Evolutionary conservation across 2,113 vertebrate species (phyloP).

Genomic region (Aplodontia rufa): DNA sequence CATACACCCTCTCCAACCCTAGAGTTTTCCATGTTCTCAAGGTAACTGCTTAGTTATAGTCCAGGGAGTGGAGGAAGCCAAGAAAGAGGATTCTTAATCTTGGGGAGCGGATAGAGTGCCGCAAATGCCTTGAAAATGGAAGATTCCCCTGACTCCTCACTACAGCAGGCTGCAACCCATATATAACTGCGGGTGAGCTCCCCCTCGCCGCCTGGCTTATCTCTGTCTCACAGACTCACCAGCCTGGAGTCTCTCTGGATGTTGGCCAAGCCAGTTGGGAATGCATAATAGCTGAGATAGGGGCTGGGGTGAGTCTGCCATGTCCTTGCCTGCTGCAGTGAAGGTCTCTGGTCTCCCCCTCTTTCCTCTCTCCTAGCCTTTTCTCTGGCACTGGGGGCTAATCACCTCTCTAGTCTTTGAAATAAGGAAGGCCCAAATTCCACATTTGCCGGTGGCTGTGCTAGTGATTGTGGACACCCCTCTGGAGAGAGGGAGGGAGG

Average conservation of each 20-base stretch:
- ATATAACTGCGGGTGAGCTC: constrained; percentile 53
- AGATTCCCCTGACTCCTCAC: constrained; percentile 45
- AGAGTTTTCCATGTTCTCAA: constrained; percentile 19
- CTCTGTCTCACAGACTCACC: constrained; percentile 70
- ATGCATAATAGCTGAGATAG: constrained; percentile 61
- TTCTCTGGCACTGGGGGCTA: constrained; percentile 20
- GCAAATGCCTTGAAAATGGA: constrained; percentile 56
- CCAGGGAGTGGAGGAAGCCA: constrained; percentile 36
- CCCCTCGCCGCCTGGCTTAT: constrained; percentile 63
- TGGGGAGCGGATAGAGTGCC: constrained; percentile 25
- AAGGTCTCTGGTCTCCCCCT: constrained; percentile 55
- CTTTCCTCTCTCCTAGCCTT: background rate
- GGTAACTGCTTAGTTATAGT: constrained; percentile 46
- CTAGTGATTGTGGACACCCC: background rate
- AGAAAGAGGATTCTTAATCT: constrained; percentile 62
- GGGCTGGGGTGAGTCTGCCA: background rate
- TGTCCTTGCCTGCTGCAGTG: constrained; percentile 56
- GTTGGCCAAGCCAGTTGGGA: constrained; percentile 67
- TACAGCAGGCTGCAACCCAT: background rate
- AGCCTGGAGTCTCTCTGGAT: constrained; percentile 71
- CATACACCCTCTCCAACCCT: background rate
- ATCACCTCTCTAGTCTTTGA: constrained; percentile 48
- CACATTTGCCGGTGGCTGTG: background rate
- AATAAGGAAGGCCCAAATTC: background rate
- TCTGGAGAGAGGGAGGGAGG: background rate